Conservation (phyloP, 1,140 invertebrate species). For the Psilanteris sp. region DNA sequence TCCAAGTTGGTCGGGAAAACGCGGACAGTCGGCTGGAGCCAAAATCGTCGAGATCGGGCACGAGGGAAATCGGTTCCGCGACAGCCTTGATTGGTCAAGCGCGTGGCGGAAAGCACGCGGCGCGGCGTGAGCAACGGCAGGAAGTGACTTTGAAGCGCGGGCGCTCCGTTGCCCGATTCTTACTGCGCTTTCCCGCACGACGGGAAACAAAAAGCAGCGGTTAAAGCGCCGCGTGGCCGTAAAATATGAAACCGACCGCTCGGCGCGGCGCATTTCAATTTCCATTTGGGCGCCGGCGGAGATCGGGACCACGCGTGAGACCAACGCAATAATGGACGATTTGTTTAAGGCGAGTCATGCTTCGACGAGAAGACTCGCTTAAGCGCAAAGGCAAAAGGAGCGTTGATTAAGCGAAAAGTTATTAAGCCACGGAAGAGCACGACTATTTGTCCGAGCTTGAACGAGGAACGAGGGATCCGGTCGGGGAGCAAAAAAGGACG, state of each 20-base stretch:
- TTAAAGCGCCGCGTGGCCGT: constrained; percentile 22
- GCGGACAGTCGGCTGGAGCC: too few relatives aligned
- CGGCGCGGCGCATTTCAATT: constrained; percentile 10
- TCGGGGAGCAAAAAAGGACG: constrained; percentile 9
- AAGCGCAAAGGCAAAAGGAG: constrained; percentile 17
- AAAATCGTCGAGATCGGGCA: too few relatives aligned
- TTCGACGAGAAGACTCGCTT: constrained; percentile 9
- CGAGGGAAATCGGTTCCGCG: too few relatives aligned
- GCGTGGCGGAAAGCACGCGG: not conserved
- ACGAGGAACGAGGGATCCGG: constrained; percentile 34
- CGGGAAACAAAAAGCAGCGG: constrained; percentile 11
- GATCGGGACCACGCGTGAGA: too few relatives aligned
- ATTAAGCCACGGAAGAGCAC: constrained; percentile 11
- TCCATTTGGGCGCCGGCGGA: too few relatives aligned
- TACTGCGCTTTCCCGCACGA: constrained; percentile 28
- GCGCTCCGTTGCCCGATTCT: constrained; percentile 39
- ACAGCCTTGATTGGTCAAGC: not conserved
- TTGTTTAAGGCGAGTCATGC: not conserved
- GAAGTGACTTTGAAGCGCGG: constrained; percentile 26
- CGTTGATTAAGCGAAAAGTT: constrained; percentile 34
- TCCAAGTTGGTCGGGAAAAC: too few relatives aligned
- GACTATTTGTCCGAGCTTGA: constrained; percentile 39
- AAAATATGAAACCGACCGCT: constrained; percentile 12
- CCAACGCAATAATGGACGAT: too few relatives aligned
- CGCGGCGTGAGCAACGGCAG: constrained; percentile 22